A percentile compares a stretch with the other conserved stretches of the same genome.
Conservation (phyloP, 2,888 invertebrate genomes). For the Pammene aurita region DNA sequence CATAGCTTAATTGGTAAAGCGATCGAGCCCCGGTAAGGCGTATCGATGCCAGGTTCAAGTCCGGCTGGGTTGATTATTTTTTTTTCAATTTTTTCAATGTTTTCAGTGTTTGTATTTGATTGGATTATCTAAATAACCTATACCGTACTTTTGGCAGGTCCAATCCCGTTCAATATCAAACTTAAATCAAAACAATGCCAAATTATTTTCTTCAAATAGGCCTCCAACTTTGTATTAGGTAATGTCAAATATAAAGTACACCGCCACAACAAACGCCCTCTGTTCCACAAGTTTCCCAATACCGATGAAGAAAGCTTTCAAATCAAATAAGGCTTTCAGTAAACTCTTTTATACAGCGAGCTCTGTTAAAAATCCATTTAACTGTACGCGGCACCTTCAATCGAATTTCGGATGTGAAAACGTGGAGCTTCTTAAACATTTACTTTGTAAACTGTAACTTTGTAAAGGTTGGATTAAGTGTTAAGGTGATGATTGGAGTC, state of each 20-base stretch:
- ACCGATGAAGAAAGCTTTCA: conserved; percentile 38
- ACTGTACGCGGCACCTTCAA: conserved; percentile 32
- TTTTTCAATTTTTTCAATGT: too few relatives aligned
- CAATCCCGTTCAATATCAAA: too few relatives aligned
- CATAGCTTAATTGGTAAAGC: too few relatives aligned
- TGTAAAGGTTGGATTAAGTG: background rate
- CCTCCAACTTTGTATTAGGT: background rate
- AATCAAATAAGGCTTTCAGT: conserved; percentile 41
- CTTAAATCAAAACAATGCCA: too few relatives aligned
- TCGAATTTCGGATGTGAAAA: conserved; percentile 31
- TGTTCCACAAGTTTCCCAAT: conserved; percentile 28
- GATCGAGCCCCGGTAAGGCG: too few relatives aligned
- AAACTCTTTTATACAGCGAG: conserved; percentile 36
- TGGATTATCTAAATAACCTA: too few relatives aligned
- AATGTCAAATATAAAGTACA: conserved; percentile 8
- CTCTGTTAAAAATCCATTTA: conserved; percentile 38
- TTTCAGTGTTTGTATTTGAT: too few relatives aligned
- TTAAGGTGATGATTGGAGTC: background rate
- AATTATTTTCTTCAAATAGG: too few relatives aligned
- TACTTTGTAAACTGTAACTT: too few relatives aligned
- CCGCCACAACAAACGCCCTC: conserved; percentile 14
- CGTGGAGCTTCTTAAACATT: conserved; percentile 18
- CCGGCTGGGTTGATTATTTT: too few relatives aligned
- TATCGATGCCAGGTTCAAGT: too few relatives aligned
- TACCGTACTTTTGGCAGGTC: too few relatives aligned